These are phyloP conservation scores for Montipora sp. DNA, from an alignment of 64 coral and sea anemone genomes.

Conservation along the genomic window DNA sequence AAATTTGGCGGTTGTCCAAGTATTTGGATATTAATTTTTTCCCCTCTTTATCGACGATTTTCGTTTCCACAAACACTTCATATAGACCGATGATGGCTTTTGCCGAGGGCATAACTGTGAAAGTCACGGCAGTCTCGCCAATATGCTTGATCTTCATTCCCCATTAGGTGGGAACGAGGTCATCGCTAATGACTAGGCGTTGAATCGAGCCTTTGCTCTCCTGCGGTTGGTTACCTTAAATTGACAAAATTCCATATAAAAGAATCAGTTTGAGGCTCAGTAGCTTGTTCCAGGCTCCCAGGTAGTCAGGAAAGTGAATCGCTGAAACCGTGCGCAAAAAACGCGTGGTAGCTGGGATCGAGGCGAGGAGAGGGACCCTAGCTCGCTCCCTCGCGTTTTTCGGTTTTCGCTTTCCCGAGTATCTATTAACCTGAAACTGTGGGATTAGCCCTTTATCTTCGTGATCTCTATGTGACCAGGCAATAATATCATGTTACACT, in stretches of 20 bases:
- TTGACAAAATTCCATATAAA: background rate
- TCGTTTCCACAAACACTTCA: conserved; percentile 43
- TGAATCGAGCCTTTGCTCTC: conserved; percentile 42
- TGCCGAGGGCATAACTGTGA: conserved; percentile 24
- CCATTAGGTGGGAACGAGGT: background rate
- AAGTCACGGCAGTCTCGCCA: background rate
- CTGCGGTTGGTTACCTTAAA: conserved; percentile 29
- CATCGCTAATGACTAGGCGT: background rate
- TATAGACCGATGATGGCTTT: conserved; percentile 31
- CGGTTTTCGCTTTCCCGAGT: no score
- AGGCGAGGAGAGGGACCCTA: no score
- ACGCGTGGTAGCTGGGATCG: no score
- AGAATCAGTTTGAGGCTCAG: no score
- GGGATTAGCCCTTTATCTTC: no score
- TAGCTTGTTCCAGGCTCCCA: no score
- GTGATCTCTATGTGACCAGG: no score
- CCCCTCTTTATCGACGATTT: background rate
- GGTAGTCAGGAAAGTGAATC: no score
- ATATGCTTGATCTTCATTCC: conserved; percentile 20
- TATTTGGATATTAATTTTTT: conserved; percentile 19
- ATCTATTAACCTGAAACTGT: no score
- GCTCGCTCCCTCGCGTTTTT: no score
- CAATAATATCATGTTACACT: no score
- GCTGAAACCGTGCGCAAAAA: no score
- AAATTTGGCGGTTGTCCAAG: background rate